Percentiles rank a stretch among this genome's conserved stretches.
These are phyloP conservation scores for Lepus timidus DNA, from an alignment of 2,113 vertebrate species.

Conservation along the genomic window DNA sequence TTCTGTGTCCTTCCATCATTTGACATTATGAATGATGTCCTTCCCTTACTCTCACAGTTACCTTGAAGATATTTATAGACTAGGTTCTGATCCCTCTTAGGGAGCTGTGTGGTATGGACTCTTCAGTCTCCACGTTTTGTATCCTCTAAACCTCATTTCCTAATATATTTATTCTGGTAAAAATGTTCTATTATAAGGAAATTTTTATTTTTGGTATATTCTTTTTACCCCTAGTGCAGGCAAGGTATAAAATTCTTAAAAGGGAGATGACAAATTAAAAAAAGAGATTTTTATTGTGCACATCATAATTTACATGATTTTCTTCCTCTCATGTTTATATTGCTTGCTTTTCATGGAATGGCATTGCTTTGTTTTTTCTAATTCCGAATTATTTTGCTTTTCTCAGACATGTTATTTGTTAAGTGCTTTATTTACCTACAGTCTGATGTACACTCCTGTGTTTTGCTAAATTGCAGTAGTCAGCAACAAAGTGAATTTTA, in stretches of 20 bases:
- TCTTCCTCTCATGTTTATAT: not conserved
- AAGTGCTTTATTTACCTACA: conserved; percentile 61
- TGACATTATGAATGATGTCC: conserved; percentile 79
- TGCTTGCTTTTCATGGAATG: not conserved
- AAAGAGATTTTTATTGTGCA: not conserved
- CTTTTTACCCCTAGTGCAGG: not conserved
- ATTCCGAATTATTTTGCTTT: not conserved
- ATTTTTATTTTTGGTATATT: not conserved
- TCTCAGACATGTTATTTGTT: conserved; percentile 30
- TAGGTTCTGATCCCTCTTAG: conserved; percentile 30
- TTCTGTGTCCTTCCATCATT: conserved; percentile 69
- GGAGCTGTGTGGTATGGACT: conserved; percentile 71
- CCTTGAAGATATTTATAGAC: conserved; percentile 80
- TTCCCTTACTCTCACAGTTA: conserved; percentile 80
- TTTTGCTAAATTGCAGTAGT: conserved; percentile 34
- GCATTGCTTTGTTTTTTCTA: not conserved
- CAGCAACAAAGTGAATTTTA: conserved; percentile 18
- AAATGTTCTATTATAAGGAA: conserved; percentile 25
- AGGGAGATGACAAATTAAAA: not conserved
- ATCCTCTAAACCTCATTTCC: conserved; percentile 50
- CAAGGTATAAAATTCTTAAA: not conserved
- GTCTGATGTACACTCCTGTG: not conserved
- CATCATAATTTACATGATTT: not conserved
- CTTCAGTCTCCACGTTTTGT: conserved; percentile 52
- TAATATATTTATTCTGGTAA: conserved; percentile 53